Base-by-base conservation (phyloP, 64 coral and sea anemone genomes). In the Stylophora pistillata region DNA sequence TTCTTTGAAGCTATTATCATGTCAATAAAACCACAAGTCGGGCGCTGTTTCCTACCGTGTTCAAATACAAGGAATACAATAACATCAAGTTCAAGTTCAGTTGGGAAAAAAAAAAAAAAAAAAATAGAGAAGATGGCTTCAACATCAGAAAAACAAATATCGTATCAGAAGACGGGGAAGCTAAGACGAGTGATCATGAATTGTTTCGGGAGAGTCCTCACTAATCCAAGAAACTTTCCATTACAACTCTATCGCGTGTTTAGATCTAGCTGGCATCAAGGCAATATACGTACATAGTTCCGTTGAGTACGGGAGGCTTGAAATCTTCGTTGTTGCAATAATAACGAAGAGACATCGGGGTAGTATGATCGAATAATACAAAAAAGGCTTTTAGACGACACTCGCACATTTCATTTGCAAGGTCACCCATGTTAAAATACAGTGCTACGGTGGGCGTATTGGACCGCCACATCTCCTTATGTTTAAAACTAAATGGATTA, bases 1-100 rank as follows among this genome's bases (percentile, higher is more conserved):
- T n/a, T 10, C 31, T 32, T 84, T 26, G 53, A 23, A 84, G 53
- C 34, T 68, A 70, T 27, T 25, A 69, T 47, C 56, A 32, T 15
- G 80, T 31, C 80, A 69, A 84, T 84, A 60, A 69, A 65, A 53
- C 32, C 73, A 41, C 37, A 52, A 20, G 20, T 53, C 15, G n/a
- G 53, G n/a, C 14, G 15, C 6, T 23, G 80, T 25, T 84, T 34
- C 41, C 34, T 84, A 23, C 31, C 80, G 64, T 84, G 52, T 16
- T 12, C 66, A 71, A 83, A 84, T 34, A 53, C 31, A 63, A 47
- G 37, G 37, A 47, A 47, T 47, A 47, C 37, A 47, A 47, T 47
- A 47, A 47, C 37, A 47, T 47, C 37, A 3, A 47, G 37, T 47
- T 47, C 37, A 47, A 47, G 37, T 47, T 47, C 37, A 47, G 37